These are phyloP conservation scores for Drosophila parvula DNA, from an alignment of 1,140 invertebrate species.

Conservation along the genomic window DNA sequence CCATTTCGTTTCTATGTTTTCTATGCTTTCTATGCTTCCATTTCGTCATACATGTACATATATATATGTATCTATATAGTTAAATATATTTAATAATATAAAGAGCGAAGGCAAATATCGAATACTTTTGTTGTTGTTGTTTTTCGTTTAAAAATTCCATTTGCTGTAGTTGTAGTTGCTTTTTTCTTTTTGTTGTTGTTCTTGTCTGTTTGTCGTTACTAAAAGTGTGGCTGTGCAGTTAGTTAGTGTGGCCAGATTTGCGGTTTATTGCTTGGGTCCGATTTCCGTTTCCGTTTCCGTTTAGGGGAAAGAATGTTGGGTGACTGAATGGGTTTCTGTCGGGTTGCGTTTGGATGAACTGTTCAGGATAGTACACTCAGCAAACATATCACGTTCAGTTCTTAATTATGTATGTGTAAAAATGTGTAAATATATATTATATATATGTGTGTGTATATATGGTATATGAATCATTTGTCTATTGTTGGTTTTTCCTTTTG, in stretches of 20 bases:
- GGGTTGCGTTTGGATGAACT: constrained; percentile 36
- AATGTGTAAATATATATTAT: constrained; percentile 39
- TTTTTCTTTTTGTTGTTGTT: background rate
- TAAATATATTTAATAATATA: constrained; percentile 64
- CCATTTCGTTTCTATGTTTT: constrained; percentile 16
- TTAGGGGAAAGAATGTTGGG: constrained; percentile 56
- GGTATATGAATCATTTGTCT: constrained; percentile 53
- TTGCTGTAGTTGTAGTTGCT: constrained; percentile 54
- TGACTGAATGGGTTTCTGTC: constrained; percentile 17
- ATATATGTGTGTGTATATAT: constrained; percentile 23
- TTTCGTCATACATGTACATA: constrained; percentile 21
- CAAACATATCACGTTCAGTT: constrained; percentile 65
- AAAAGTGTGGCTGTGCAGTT: constrained; percentile 29
- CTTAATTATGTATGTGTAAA: constrained; percentile 25
- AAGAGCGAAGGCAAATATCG: constrained; percentile 81
- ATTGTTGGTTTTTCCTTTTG: constrained; percentile 52
- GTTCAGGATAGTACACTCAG: constrained; percentile 63
- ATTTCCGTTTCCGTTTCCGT: constrained; percentile 4
- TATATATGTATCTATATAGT: constrained; percentile 33
- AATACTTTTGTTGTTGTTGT: constrained; percentile 79
- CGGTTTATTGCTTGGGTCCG: background rate
- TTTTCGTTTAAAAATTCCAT: constrained; percentile 62
- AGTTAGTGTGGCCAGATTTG: constrained; percentile 28
- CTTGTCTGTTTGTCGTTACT: constrained; percentile 1
- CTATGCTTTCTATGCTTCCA: constrained; percentile 18